These are phyloP conservation scores for Smutsia temminckii DNA, from an alignment of 2,797 vertebrate species.

Conservation along the genomic window DNA sequence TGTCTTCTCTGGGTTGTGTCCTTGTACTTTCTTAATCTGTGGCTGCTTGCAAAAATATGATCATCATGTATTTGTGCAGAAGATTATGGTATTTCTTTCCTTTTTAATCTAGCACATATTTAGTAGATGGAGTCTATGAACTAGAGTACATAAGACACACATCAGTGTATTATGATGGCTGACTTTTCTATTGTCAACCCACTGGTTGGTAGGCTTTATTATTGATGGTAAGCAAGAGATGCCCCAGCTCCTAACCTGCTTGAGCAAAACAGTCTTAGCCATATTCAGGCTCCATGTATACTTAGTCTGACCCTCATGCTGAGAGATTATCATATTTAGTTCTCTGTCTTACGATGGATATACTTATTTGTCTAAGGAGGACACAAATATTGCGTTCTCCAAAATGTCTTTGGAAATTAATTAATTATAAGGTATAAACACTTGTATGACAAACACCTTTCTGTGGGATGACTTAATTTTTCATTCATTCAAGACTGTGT, in stretches of 20 bases:
- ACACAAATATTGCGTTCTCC: background rate
- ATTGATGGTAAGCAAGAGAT: background rate
- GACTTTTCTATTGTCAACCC: background rate
- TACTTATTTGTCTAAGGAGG: background rate
- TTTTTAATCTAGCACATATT: background rate
- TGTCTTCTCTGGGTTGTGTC: background rate
- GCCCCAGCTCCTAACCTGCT: background rate
- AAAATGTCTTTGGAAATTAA: background rate
- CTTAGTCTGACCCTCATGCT: background rate
- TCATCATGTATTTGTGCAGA: background rate
- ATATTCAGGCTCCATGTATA: background rate
- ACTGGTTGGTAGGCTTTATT: background rate
- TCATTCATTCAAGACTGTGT: background rate
- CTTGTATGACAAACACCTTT: background rate
- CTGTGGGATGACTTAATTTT: background rate
- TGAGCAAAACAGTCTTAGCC: background rate
- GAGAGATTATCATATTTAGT: background rate
- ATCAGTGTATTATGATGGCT: background rate
- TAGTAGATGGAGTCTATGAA: background rate
- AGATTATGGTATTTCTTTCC: background rate
- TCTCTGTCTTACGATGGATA: background rate
- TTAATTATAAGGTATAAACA: background rate
- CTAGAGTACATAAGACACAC: background rate
- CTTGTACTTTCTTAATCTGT: background rate
- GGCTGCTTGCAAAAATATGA: background rate